A percentile compares a stretch with the other conserved stretches of the same genome.
Conservation (phyloP, 2,113 vertebrate species). For the Polypterus senegalus region DNA sequence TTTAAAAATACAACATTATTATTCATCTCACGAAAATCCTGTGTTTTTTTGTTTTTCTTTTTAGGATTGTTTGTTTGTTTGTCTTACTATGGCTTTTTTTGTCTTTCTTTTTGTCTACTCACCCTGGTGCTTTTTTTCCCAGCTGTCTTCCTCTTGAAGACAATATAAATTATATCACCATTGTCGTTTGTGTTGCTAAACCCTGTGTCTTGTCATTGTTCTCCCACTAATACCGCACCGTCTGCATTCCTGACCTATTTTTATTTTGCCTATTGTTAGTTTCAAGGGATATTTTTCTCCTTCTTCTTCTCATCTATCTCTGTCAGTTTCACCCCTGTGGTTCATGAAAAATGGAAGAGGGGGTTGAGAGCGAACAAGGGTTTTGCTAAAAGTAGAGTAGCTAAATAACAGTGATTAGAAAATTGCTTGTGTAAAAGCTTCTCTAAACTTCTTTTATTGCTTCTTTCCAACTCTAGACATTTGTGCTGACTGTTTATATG, state of each 20-base stretch:
- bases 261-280: constrained; percentile 16
- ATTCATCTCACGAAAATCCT: too few species aligned
- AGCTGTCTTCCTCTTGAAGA: too few species aligned
- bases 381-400: constrained; percentile 11
- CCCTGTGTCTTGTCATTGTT: background rate
- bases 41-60: too few species aligned
- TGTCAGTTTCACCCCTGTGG: constrained; percentile 13
- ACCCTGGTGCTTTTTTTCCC: too few species aligned
- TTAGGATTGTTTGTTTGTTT: too few species aligned
- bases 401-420: constrained; percentile 8
- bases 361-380: background rate
- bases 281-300: constrained; percentile 1
- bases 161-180: background rate
- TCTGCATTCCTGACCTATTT: background rate
- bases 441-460: too few species aligned
- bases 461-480: too few species aligned
- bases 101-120: too few species aligned
- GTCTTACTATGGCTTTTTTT: too few species aligned
- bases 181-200: background rate
- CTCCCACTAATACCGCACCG: background rate
- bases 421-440: background rate
- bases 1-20: too few species aligned
- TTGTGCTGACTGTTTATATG: too few species aligned
- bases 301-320: constrained; percentile 11
- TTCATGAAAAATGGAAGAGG: constrained; percentile 15